Base-by-base conservation (phyloP, 2,797 vertebrate species). In the Staurois parvus region DNA sequence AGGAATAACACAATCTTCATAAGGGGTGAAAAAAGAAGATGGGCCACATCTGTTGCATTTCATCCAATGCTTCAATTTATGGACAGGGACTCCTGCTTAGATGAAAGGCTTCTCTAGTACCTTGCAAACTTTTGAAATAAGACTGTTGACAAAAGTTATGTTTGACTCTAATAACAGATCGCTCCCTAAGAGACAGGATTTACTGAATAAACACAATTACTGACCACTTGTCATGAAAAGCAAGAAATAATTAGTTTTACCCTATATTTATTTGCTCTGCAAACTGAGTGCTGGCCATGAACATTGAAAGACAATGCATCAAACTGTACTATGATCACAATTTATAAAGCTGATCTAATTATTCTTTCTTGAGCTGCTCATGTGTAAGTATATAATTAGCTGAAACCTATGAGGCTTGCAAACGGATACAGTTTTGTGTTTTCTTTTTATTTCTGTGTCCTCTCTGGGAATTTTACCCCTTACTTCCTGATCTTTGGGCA, bases 101-200 rank as follows among this genome's bases (percentile, higher is more conserved):
- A 77, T 84, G 10, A 84, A 84, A 84, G 64, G 11, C 29, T 1
- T 59, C 0, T 21, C 52, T 72, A 17, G 24, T 42, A 64, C 82
- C 45, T 68, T 40, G 26, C 30, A 8, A 56, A 77, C 30, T 37
- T 72, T 79, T 59, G 2, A n/a, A 78, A 45, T 62, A 29, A 34
- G 67, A 28, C 28, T 7, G 30, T 8, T 7, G 9, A 48, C 56
- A 70, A 8, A 11, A 24, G 40, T 19, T 11, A 52, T 79, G 19
- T 79, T 79, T 73, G 56, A 28, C 52, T 42, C 19, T 40, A 62
- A 73, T 26, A 24, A 26, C 21, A 40, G 12, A 59, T 24, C n/a
- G 21, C 21, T 24, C 10, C 52, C 6, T 21, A 24, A 6, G 52
- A 56, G 21, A 24, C 52, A 56, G 37, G 4, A 32, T 62, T 37